Percentiles rank a stretch among this genome's conserved stretches.
These are phyloP conservation scores for Rhabdophis nuchalis DNA, from an alignment of 2,797 vertebrate genomes.

Conservation along the genomic window DNA sequence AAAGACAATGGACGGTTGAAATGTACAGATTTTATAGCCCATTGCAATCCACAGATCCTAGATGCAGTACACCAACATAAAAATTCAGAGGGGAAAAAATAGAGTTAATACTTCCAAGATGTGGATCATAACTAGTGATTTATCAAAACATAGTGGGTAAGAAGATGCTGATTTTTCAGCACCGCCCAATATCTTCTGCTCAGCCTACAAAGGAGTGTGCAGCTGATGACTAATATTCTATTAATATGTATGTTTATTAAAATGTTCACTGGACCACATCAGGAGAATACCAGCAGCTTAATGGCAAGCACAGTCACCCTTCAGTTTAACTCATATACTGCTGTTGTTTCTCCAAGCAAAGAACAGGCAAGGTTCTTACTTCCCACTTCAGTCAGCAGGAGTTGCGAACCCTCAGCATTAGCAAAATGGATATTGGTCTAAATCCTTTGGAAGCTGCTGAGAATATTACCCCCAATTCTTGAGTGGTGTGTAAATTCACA, in stretches of 20 bases:
- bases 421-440: slow-evolving; percentile 17
- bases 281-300: background rate
- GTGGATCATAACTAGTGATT: background rate
- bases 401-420: slow-evolving; percentile 38
- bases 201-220: background rate
- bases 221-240: background rate
- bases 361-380: slow-evolving; percentile 22
- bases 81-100: background rate
- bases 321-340: slow-evolving; percentile 19
- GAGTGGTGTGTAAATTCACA: background rate
- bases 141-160: background rate
- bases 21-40: background rate
- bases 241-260: background rate
- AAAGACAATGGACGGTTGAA: background rate
- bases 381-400: slow-evolving; percentile 52
- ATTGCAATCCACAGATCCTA: background rate
- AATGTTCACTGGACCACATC: background rate
- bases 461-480: background rate
- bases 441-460: background rate
- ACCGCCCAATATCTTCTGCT: background rate
- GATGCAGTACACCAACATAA: background rate
- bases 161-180: background rate
- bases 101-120: background rate
- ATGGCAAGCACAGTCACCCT: background rate
- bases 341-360: background rate